These are phyloP conservation scores for Paramuricea clavata DNA, from an alignment of 92 coral and sea anemone species.

Conservation along the genomic window DNA sequence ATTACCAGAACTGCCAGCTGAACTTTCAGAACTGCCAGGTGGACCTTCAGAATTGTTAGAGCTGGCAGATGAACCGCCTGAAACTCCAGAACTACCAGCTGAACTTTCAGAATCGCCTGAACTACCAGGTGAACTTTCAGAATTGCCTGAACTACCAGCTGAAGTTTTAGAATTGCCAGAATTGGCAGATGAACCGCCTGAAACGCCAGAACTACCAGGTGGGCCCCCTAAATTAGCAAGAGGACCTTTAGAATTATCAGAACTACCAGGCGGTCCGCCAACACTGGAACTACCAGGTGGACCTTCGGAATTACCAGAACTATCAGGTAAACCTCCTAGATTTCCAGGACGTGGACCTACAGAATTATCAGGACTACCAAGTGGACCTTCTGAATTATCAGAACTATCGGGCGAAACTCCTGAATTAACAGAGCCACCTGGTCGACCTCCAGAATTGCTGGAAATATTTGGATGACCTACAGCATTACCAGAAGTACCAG, in stretches of 20 bases:
- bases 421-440: neutral
- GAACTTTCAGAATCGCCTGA: neutral
- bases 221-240: neutral
- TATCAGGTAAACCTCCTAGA: neutral
- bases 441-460: neutral
- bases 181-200: neutral
- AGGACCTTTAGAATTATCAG: neutral
- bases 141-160: neutral
- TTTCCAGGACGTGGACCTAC: neutral
- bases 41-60: no score
- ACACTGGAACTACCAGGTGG: neutral
- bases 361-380: neutral
- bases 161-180: neutral
- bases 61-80: neutral
- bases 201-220: neutral
- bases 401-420: neutral
- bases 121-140: neutral
- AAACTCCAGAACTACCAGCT: neutral
- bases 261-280: neutral
- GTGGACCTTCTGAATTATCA: neutral
- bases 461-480: neutral
- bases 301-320: neutral
- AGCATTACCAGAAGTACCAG: constrained; percentile 20
- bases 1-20: no score
- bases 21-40: no score